Evolutionary conservation across 2,797 vertebrate species (phyloP), one percentile per base, ranked within the genome.

Genomic region (Threskiornis aethiopicus): DNA sequence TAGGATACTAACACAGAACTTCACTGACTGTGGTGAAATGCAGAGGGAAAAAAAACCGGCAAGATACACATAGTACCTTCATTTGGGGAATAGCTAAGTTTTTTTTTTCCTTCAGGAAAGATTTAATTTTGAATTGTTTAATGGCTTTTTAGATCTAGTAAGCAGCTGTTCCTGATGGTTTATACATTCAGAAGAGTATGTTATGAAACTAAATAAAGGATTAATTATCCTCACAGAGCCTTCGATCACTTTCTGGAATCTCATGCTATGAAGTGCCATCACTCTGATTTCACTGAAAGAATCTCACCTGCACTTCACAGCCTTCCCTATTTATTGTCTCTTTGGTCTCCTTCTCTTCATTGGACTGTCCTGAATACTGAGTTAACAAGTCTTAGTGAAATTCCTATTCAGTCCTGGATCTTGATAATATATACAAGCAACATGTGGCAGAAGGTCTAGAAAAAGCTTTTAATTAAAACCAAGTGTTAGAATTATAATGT

Each of bases 381-480:
- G 46, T 87, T 93, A 89, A 91, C 59, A 73, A 90, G 20, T 12
- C 14, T 46, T 62, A 80, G 58, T 35, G 47, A 92, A 92, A 83
- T 75, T 93, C 57, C 24, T 73, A 22, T 65, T 92, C 61, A 55
- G 84, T 84, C 57, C 78, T 65, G 6, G 64, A 92, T 82, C 69
- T 54, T 84, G 54, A 84, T 51, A 83, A 83, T 72, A 65, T 65
- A 72, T 55, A 87, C 65, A 94, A 88, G 49, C 65, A 94, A 81
- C 90, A 90, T 79, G 42, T 92, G 89, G 76, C 31, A 83, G 49
- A 89, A 86, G 29, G 62, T 78, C 55, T 81, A 92, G 67, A 65
- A 90, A 86, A 89, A 78, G 37, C 28, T 93, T 91, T 84, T 90
- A 91, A 93, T 95, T 89, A 92, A 94, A 95, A 87, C 35, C 65